Conservation (phyloP, 2,797 vertebrate genomes). For the Pangasius krempfi region DNA sequence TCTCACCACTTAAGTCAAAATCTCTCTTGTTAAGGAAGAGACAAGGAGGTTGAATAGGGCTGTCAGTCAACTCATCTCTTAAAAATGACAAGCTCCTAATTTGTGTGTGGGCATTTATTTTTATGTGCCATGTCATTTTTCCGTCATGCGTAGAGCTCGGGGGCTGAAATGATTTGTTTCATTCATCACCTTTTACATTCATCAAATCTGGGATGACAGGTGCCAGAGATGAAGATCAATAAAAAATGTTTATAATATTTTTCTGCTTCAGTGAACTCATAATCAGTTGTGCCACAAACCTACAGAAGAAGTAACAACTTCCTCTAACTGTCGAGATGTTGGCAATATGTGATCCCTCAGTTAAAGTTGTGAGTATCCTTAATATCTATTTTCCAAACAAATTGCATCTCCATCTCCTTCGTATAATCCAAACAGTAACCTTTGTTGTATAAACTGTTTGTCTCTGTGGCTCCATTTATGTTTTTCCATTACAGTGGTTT, state of each 20-base stretch:
- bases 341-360: slow-evolving; percentile 9
- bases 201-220: not conserved
- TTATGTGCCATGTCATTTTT: not conserved
- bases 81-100: not conserved
- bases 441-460: slow-evolving; percentile 28
- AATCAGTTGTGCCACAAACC: not conserved
- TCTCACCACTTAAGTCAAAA: not conserved
- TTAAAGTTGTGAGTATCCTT: slow-evolving; percentile 3
- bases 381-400: slow-evolving; percentile 20
- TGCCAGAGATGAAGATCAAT: not conserved
- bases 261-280: not conserved
- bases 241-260: not conserved
- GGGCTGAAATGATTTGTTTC: slow-evolving; percentile 4
- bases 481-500: slow-evolving; percentile 26
- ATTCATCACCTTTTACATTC: not conserved
- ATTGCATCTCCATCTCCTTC: not conserved
- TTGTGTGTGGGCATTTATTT: not conserved
- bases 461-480: slow-evolving; percentile 2
- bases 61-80: not conserved
- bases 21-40: not conserved
- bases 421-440: slow-evolving; percentile 21
- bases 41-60: not conserved
- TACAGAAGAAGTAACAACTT: slow-evolving; percentile 12
- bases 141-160: not conserved
- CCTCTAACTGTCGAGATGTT: not conserved